phyloP scores from a whole-genome alignment of 2,888 invertebrate species.

The Oxytorus armatus region DNA sequence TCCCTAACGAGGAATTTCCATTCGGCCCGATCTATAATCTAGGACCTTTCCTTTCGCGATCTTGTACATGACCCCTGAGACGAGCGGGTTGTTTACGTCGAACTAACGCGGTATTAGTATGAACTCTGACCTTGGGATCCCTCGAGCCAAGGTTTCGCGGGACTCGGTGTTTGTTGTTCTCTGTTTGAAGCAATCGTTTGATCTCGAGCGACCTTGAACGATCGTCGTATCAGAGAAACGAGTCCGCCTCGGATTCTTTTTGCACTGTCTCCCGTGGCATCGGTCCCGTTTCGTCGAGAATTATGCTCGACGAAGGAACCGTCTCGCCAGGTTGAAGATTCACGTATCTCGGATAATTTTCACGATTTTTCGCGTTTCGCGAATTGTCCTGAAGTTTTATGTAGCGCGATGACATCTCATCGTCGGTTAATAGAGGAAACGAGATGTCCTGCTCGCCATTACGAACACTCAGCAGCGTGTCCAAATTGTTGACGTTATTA shows the following conservation, averaged over 20 bases:
- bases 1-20: not conserved
- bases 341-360: constrained; percentile 73
- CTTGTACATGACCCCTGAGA: not conserved
- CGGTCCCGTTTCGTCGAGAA: constrained; percentile 66
- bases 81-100: not conserved
- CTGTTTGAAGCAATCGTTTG: constrained; percentile 31
- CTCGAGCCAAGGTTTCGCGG: not conserved
- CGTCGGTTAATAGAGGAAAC: constrained; percentile 47
- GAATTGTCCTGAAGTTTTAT: constrained; percentile 26
- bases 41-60: not conserved
- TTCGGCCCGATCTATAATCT: not conserved
- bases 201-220: constrained; percentile 19
- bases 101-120: not conserved
- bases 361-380: constrained; percentile 33
- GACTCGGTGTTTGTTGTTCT: no score
- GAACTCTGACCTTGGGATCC: not conserved
- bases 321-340: constrained; percentile 76
- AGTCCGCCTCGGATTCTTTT: constrained; percentile 68
- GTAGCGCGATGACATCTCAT: constrained; percentile 29
- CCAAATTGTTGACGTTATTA: constrained; percentile 39
- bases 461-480: constrained; percentile 1
- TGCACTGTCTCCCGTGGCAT: constrained; percentile 57
- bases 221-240: constrained; percentile 71
- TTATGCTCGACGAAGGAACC: constrained; percentile 56
- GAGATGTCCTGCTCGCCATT: constrained; percentile 56